These are phyloP conservation scores for Antennarius maculatus DNA, from an alignment of 2,797 vertebrate genomes.

Conservation along the genomic window DNA sequence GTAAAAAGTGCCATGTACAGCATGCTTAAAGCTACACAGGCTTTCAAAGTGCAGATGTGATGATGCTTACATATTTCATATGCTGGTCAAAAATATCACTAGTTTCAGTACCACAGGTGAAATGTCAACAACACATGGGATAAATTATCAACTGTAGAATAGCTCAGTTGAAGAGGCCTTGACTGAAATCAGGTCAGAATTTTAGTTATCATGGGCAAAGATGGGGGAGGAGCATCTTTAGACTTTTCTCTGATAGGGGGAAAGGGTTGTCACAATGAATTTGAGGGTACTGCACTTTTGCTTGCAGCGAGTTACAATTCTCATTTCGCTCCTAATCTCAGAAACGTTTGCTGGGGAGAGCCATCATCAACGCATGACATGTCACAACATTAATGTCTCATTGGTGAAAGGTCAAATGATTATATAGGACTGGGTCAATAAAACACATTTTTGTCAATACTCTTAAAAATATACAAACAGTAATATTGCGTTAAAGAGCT, in stretches of 20 bases:
- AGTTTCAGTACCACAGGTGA: slow-evolving; percentile 23
- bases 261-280: slow-evolving; percentile 72
- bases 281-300: slow-evolving; percentile 58
- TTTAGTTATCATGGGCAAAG: slow-evolving; percentile 42
- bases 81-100: not conserved
- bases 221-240: slow-evolving; percentile 62
- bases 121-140: slow-evolving; percentile 32
- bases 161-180: slow-evolving; percentile 10
- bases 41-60: not conserved
- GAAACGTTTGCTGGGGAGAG: slow-evolving; percentile 31
- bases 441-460: not conserved
- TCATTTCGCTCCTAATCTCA: slow-evolving; percentile 46
- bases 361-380: slow-evolving; percentile 8
- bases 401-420: slow-evolving; percentile 11
- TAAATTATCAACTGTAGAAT: slow-evolving; percentile 44
- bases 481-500: not conserved
- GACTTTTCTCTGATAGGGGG: slow-evolving; percentile 59
- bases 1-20: not conserved
- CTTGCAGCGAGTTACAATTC: slow-evolving; percentile 47
- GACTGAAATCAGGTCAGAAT: slow-evolving; percentile 74
- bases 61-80: not conserved
- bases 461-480: not conserved
- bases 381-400: slow-evolving; percentile 14
- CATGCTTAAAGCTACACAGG: not conserved
- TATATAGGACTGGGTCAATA: not conserved